Evolutionary conservation across 2,888 invertebrate genomes (phyloP), one percentile per base, ranked within the genome.

Genomic region (Seira ritae): DNA sequence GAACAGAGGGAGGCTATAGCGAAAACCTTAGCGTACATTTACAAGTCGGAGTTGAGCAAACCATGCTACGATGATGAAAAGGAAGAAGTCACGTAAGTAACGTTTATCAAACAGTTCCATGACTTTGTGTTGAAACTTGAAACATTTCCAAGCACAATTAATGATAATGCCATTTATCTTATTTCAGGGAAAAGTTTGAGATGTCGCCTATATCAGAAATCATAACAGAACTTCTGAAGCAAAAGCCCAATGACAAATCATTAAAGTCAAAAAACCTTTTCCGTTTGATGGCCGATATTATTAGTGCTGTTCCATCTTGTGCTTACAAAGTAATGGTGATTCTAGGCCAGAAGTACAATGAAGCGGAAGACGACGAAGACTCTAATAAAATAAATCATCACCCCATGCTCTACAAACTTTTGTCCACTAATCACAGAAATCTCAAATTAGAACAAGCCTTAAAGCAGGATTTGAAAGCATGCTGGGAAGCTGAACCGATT

Each of bases 401-500:
- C 55, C 80, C 80, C 4, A 19, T 31, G 10, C 20, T 89, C 15
- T 89, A 89, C 65, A 87, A 88, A 80, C 84, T 80, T 31, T 75
- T 89, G 19, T 76, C 65, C 46, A 83, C 81, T n/a, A 84, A 80
- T 69, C 84, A 82, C 42, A 81, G 89, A 10, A 83, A 84, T 37
- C 42, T 88, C 1, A 89, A 89, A 71, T 75, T 88, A 31, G 88
- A 89, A 20, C 85, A 85, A 66, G 86, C 85, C 10, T 46, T 89
- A 23, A 79, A 75, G 55, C 86, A 85, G 79, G 89, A 89, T 76
- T 69, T 88, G 42, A 87, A 85, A 74, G 62, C 69, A 17, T 89
- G 89, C 72, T 89, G 86, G 86, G 88, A 89, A 65, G 31, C 74
- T 55, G 89, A 88, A 37, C 89, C 87, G 23, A 69, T 85, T 62